Base-by-base conservation (phyloP, 2,113 vertebrate genomes). In the Camelus bactrianus region DNA sequence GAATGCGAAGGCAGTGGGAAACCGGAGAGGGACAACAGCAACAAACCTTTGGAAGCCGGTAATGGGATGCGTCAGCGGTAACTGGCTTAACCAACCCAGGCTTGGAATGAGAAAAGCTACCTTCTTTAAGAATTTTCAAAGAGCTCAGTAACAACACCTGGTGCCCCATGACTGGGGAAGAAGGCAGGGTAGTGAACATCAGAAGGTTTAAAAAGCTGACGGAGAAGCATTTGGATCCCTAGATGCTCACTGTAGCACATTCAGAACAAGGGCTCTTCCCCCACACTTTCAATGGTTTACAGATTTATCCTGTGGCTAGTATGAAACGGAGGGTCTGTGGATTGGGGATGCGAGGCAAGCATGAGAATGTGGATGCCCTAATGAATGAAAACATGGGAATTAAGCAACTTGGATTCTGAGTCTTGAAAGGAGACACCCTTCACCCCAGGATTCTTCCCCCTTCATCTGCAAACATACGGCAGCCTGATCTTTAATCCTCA, bases 351-450 rank as follows among this genome's bases (percentile, higher is more conserved):
- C 67, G 2, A 10, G 8, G 35, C 58, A 54, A 87, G 52, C 4
- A 22, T 7, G 58, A 80, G 8, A 38, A 46, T 4, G 19, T 0
- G 0, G 11, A 26, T 28, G 52, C 28, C 42, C 0, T 1, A 48
- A 75, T 30, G 22, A 48, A 35, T 4, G 5, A 50, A 81, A 54
- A 26, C 20, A 3, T 6, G 28, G 11, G 48, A 28, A 9, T 32
- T 8, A 60, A 1, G 24, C 1, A 64, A 26, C 17, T 2, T 20
- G 54, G 4, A 8, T 13, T 17, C 1, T 70, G 76, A 32, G 9
- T 58, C 14, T 54, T 16, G 8, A 32, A 72, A 77, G 64, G 35
- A 64, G 48, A 12, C 12, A 22, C 4, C 17, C 35, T 38, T 19
- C 6, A 6, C 2, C 64, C 8, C 19, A 19, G 58, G 5, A 38